Conservation (phyloP, 1,140 invertebrate species). For the Sinella curviseta region DNA sequence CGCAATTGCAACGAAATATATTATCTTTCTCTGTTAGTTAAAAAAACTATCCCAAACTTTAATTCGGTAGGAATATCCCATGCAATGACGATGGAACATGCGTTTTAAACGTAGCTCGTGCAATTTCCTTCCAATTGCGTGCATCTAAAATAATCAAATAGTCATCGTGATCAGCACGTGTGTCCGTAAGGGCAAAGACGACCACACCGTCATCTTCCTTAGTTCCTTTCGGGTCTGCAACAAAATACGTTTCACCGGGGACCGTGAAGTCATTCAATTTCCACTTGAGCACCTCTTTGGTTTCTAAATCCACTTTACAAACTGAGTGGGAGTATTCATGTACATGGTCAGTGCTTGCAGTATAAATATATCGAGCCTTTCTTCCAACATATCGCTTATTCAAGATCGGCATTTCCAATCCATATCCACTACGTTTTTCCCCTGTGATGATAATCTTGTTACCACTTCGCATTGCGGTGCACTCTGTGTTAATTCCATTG, state of each 20-base stretch:
- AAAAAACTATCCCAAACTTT: too few species aligned
- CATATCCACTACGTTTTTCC: constrained; percentile 28
- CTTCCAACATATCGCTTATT: constrained; percentile 51
- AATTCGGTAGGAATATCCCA: constrained; percentile 51
- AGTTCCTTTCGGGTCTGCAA: constrained; percentile 46
- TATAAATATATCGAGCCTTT: constrained; percentile 55
- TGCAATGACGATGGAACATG: constrained; percentile 55
- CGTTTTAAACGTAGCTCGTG: constrained; percentile 52
- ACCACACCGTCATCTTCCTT: constrained; percentile 52
- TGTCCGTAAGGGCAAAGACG: constrained; percentile 48
- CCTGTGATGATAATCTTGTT: constrained; percentile 40
- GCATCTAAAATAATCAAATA: constrained; percentile 56
- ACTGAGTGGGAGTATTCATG: constrained; percentile 50
- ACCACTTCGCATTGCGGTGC: constrained; percentile 40
- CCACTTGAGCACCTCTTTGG: constrained; percentile 51
- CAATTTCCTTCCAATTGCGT: constrained; percentile 54
- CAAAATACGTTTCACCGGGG: constrained; percentile 52
- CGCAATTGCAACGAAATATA: neutral
- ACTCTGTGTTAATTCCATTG: constrained; percentile 13
- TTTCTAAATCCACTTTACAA: constrained; percentile 54
- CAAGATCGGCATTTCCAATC: constrained; percentile 52
- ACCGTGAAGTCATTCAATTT: constrained; percentile 49
- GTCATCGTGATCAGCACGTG: constrained; percentile 49
- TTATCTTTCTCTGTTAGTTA: too few species aligned
- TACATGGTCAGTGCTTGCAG: constrained; percentile 51